A percentile compares a stretch with the other conserved stretches of the same genome.
Evolutionary conservation across 2,113 vertebrate species (phyloP).

Genomic region (Leptobrachium leishanense): DNA sequence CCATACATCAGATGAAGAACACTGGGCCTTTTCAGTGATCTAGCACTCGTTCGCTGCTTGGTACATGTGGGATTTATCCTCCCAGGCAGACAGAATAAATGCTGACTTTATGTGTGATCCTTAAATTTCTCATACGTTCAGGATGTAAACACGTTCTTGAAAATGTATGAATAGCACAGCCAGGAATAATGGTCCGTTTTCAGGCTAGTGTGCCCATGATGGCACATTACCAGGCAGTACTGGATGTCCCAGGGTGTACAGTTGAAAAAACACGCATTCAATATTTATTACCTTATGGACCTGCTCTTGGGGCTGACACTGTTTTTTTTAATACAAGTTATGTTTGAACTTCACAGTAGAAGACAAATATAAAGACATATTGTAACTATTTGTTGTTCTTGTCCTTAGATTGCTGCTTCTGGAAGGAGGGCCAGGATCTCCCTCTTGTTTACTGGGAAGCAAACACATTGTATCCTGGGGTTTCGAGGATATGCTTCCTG

Average conservation of each 20-base stretch:
- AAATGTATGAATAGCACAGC: no score
- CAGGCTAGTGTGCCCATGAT: no score
- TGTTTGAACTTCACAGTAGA: no score
- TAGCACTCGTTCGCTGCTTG: background rate
- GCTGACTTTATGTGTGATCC: background rate
- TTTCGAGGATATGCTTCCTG: constrained; percentile 96
- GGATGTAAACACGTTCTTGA: no score
- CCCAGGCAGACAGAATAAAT: background rate
- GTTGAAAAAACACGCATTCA: no score
- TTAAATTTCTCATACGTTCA: background rate
- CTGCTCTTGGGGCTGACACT: no score
- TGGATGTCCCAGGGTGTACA: no score
- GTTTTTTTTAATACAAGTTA: no score
- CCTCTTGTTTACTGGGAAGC: constrained; percentile 91
- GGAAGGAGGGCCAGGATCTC: constrained; percentile 94
- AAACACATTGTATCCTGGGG: constrained; percentile 98
- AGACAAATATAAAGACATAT: no score
- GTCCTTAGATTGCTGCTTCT: constrained; percentile 84
- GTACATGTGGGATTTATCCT: background rate
- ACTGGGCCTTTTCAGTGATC: background rate
- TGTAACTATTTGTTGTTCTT: constrained; percentile 23
- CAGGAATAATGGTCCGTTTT: no score
- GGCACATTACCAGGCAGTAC: no score
- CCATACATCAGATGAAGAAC: background rate
- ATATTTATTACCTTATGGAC: no score